Percentiles rank a stretch among this genome's conserved stretches.
Evolutionary conservation across 1,140 invertebrate species (phyloP).

Genomic region (Zaprionus inermis): DNA sequence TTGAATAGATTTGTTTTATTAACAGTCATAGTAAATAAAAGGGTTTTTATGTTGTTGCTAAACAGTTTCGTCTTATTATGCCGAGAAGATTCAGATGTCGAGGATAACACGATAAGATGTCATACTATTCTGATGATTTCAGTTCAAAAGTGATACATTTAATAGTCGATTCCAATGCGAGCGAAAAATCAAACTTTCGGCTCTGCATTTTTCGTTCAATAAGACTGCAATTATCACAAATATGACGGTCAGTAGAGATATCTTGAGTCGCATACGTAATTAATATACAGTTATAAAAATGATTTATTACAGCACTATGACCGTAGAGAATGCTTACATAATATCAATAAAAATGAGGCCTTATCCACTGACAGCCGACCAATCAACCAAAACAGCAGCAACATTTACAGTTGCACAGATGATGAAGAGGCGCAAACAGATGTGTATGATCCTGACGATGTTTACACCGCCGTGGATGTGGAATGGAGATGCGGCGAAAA

Average conservation of each 20-base stretch:
- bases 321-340: slow-evolving; percentile 68
- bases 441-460: slow-evolving; percentile 11
- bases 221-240: slow-evolving; percentile 29
- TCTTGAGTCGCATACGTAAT: neutral
- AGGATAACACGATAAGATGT: slow-evolving; percentile 26
- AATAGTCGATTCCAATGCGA: slow-evolving; percentile 18
- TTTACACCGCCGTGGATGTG: neutral
- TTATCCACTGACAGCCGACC: slow-evolving; percentile 96
- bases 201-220: slow-evolving; percentile 11
- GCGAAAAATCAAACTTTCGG: slow-evolving; percentile 20
- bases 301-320: neutral
- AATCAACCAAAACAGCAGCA: slow-evolving; percentile 83
- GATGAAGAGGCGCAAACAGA: slow-evolving; percentile 3
- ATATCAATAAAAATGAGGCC: slow-evolving; percentile 89
- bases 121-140: slow-evolving; percentile 5
- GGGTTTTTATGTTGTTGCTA: neutral
- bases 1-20: neutral
- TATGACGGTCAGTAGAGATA: slow-evolving; percentile 60
- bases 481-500: slow-evolving; percentile 27
- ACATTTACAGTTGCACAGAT: slow-evolving; percentile 84
- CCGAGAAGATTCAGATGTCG: neutral
- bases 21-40: neutral
- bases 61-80: neutral
- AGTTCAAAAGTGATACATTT: neutral
- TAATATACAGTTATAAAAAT: neutral